phyloP scores from a whole-genome alignment of 2,888 invertebrate genomes.

The Caenorhabditis sp. region DNA sequence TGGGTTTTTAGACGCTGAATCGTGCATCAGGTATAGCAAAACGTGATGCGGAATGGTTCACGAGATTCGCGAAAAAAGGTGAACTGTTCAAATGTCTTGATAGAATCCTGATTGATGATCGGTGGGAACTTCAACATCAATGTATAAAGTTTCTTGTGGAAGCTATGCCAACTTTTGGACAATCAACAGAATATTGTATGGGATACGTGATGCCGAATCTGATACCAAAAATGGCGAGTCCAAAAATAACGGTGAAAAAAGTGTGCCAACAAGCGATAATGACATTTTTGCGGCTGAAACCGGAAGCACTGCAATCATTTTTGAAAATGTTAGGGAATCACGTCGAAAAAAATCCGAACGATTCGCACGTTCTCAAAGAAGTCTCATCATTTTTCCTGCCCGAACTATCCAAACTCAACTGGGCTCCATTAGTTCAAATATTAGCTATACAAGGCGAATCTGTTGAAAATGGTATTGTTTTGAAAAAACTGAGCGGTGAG shows the following conservation, averaged over 20 bases:
- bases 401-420: slow-evolving; percentile 59
- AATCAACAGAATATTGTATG: slow-evolving; percentile 71
- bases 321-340: slow-evolving; percentile 65
- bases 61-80: slow-evolving; percentile 48
- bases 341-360: slow-evolving; percentile 7
- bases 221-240: slow-evolving; percentile 68
- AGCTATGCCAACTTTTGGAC: slow-evolving; percentile 70
- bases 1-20: slow-evolving; percentile 45
- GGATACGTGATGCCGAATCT: slow-evolving; percentile 70
- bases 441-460: slow-evolving; percentile 13
- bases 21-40: slow-evolving; percentile 45
- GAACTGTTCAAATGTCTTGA: slow-evolving; percentile 69
- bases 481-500: slow-evolving; percentile 1
- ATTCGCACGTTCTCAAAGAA: slow-evolving; percentile 43
- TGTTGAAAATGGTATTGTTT: slow-evolving; percentile 14
- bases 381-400: slow-evolving; percentile 72
- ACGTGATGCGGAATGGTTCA: slow-evolving; percentile 53
- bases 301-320: slow-evolving; percentile 71
- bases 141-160: slow-evolving; percentile 70
- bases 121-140: slow-evolving; percentile 73
- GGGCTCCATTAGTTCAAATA: slow-evolving; percentile 21
- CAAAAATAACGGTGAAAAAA: slow-evolving; percentile 66
- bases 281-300: slow-evolving; percentile 66
- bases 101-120: slow-evolving; percentile 71
- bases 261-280: slow-evolving; percentile 73